A percentile compares a stretch with the other conserved stretches of the same genome.
These are phyloP conservation scores for Meteorus cinctellus DNA, from an alignment of 2,888 invertebrate genomes.

Conservation along the genomic window DNA sequence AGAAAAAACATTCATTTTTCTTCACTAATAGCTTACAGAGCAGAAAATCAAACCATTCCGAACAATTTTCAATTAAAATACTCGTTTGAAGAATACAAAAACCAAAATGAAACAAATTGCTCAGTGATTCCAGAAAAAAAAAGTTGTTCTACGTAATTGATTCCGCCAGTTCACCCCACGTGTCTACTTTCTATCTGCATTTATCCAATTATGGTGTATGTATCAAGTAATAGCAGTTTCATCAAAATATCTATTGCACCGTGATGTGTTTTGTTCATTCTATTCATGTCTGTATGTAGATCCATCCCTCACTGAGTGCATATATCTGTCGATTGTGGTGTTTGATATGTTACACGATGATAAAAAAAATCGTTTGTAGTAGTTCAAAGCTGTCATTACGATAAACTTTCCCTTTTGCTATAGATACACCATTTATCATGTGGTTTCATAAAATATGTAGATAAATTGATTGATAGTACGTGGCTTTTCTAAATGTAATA, in stretches of 20 bases:
- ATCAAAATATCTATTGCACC: neutral
- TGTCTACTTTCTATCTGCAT: neutral
- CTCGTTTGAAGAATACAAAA: too few relatives aligned
- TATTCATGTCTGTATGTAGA: neutral
- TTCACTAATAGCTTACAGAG: too few relatives aligned
- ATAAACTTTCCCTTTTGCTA: constrained; percentile 39
- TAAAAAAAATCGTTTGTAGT: constrained; percentile 26
- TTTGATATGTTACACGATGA: constrained; percentile 19
- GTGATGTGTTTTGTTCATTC: neutral
- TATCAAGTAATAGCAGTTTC: neutral
- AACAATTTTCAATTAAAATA: too few relatives aligned
- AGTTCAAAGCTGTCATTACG: constrained; percentile 40
- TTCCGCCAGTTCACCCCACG: neutral
- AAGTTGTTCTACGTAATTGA: neutral
- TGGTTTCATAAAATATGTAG: constrained; percentile 40
- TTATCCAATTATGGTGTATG: neutral
- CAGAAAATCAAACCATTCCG: too few relatives aligned
- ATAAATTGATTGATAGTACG: constrained; percentile 20
- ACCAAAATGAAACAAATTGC: too few relatives aligned
- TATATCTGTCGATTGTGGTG: constrained; percentile 23
- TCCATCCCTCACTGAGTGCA: constrained; percentile 2
- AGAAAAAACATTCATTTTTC: too few relatives aligned
- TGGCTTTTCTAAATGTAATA: constrained; percentile 26
- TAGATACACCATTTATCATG: constrained; percentile 11
- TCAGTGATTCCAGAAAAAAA: neutral